These are phyloP conservation scores for Ciona savignyi DNA, from an alignment of 23 tunicate species.

Conservation along the genomic window DNA sequence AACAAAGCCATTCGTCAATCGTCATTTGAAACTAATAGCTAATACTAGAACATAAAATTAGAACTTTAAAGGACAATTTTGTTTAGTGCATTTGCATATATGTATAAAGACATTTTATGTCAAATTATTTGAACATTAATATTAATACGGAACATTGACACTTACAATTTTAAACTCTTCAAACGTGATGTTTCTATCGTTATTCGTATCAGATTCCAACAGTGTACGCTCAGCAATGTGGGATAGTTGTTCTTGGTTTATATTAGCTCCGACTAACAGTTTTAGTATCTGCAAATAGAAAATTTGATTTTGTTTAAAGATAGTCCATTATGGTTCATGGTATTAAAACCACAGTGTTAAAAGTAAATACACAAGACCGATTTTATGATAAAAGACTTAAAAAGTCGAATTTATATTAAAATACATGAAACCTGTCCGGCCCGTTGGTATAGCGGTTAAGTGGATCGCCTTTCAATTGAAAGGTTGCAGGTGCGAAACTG, in stretches of 20 bases:
- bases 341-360: too few relatives aligned
- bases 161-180: slow-evolving; percentile 78
- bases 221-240: slow-evolving; percentile 83
- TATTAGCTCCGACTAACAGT: slow-evolving; percentile 83
- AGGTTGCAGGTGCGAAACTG: too few relatives aligned
- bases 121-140: background rate
- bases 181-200: slow-evolving; percentile 55
- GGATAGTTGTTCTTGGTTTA: slow-evolving; percentile 73
- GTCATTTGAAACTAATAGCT: too few relatives aligned
- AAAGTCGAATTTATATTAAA: background rate
- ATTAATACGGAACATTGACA: background rate
- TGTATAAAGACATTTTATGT: background rate
- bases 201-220: slow-evolving; percentile 56
- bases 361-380: background rate
- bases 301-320: background rate
- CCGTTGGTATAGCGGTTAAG: too few relatives aligned
- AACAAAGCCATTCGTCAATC: too few relatives aligned
- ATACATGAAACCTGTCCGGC: too few relatives aligned
- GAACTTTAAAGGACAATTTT: too few relatives aligned
- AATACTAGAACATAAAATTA: too few relatives aligned
- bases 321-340: too few relatives aligned
- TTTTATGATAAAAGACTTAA: background rate
- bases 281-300: slow-evolving; percentile 33
- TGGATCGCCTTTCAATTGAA: too few relatives aligned
- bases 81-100: background rate